phyloP scores from a whole-genome alignment of 1,140 invertebrate genomes.

The Drosophila bipectinata region DNA sequence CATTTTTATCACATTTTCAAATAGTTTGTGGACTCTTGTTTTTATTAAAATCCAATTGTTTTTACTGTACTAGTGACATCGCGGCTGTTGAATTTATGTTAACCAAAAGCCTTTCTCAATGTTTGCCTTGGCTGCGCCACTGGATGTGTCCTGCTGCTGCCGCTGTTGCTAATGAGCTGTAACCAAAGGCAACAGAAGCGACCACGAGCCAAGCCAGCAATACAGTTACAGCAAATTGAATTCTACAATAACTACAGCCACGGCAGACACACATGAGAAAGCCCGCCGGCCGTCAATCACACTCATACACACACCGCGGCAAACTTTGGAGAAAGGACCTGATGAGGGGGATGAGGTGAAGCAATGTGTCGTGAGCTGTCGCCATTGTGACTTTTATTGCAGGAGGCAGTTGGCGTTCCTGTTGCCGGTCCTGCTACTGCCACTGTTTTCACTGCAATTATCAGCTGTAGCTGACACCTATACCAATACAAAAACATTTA shows the following conservation, averaged over 20 bases:
- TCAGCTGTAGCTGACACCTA: constrained; percentile 35
- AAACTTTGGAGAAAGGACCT: background rate
- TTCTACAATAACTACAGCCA: constrained; percentile 47
- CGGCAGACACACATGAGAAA: constrained; percentile 11
- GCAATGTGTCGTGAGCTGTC: constrained; percentile 52
- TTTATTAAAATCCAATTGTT: background rate
- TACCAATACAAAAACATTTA: constrained; percentile 2
- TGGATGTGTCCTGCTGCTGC: constrained; percentile 23
- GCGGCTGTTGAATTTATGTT: constrained; percentile 33
- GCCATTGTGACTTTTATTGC: constrained; percentile 51
- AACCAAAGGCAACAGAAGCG: constrained; percentile 61
- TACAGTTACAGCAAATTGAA: constrained; percentile 66
- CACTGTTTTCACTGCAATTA: constrained; percentile 49
- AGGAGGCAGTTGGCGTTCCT: constrained; percentile 32
- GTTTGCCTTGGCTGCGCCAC: constrained; percentile 11
- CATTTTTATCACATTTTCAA: no score
- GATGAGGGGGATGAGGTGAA: background rate
- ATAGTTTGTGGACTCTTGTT: background rate
- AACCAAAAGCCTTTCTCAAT: constrained; percentile 43
- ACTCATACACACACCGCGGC: constrained; percentile 7
- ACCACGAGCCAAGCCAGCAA: constrained; percentile 41
- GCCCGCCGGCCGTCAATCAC: constrained; percentile 40
- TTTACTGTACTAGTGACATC: constrained; percentile 29
- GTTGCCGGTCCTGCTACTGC: constrained; percentile 8
- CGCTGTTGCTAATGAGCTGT: constrained; percentile 62